Evolutionary conservation across 1,140 invertebrate species (phyloP), one percentile per base, ranked within the genome.

Genomic region (Panagrolaimus sp.): DNA sequence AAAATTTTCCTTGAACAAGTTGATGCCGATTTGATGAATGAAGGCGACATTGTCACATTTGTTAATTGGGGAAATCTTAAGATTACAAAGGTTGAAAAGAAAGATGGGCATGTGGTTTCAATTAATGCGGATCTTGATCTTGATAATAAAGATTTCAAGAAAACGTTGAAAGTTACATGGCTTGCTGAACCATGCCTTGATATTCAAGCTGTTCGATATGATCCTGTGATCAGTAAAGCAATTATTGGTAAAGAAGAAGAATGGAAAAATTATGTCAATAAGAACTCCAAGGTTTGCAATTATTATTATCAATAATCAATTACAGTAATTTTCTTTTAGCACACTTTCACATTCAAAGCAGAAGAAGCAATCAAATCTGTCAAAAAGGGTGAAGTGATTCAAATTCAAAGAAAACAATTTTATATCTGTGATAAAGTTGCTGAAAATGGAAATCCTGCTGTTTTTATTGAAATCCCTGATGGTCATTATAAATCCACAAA

Each of bases 1-100:
- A 87, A 87, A 64, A 83, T 98, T 9, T 87, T 91, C 1, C 93
- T 98, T 70, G 96, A 98, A 83, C 88, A 89, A 70, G 89, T 86
- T 2, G 96, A 99, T 86, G 96, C 94, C 1, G 88, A 90, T 71
- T 78, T 85, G 1, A 86, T 99, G 47, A 90, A 90, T 73, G 90
- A 91, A 83, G 91, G 91, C 26, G 90, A 98, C 84, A 94, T 91
- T 84, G 90, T 94, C 0, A 99, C 96, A 0, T 97, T 99, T 77
- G 95, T 99, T 68, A 96, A 98, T 84, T 98, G 94, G 91, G 96
- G 96, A 28, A 99, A 99, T 86, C 80, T 98, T 24, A 86, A 89
- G 72, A 94, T 99, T 72, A 89, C 89, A 71, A 90, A 91, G 81
- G 89, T 98, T 70, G 87, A 90, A 71, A 90, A 86, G 47, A 79